These are phyloP conservation scores for Manis crassicaudata DNA, from an alignment of 2,797 vertebrate species.

Conservation along the genomic window DNA sequence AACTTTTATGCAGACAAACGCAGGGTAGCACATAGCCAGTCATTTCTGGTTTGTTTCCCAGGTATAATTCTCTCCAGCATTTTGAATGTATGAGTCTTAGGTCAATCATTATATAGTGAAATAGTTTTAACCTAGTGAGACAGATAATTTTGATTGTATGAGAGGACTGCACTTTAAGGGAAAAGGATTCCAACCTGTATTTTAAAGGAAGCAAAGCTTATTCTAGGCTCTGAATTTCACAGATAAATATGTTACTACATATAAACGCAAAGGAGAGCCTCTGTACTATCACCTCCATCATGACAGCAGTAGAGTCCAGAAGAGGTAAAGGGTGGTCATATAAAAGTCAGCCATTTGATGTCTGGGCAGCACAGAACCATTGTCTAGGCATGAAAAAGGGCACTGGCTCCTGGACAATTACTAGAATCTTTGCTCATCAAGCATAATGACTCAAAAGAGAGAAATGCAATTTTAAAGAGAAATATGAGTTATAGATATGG, in stretches of 20 bases:
- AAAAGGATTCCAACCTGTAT: not conserved
- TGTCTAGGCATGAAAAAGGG: not conserved
- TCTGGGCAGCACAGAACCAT: not conserved
- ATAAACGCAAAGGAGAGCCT: not conserved
- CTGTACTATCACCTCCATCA: not conserved
- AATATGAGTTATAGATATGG: not conserved
- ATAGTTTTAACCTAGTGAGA: not conserved
- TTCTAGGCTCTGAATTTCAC: not conserved
- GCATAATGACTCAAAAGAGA: not conserved
- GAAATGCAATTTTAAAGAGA: not conserved
- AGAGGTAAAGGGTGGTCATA: not conserved
- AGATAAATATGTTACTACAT: not conserved
- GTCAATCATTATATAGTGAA: not conserved
- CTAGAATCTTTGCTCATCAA: not conserved
- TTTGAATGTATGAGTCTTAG: conserved; percentile 4
- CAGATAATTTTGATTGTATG: not conserved
- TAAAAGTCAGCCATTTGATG: not conserved
- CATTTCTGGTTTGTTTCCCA: not conserved
- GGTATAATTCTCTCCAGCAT: not conserved
- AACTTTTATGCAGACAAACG: not conserved
- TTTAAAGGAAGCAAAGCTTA: not conserved
- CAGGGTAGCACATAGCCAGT: not conserved
- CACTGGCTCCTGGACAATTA: not conserved
- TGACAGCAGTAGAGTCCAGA: not conserved
- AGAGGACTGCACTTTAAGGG: not conserved